These are phyloP conservation scores for Mesochorus sp. DNA, from an alignment of 2,888 invertebrate genomes.

Conservation along the genomic window DNA sequence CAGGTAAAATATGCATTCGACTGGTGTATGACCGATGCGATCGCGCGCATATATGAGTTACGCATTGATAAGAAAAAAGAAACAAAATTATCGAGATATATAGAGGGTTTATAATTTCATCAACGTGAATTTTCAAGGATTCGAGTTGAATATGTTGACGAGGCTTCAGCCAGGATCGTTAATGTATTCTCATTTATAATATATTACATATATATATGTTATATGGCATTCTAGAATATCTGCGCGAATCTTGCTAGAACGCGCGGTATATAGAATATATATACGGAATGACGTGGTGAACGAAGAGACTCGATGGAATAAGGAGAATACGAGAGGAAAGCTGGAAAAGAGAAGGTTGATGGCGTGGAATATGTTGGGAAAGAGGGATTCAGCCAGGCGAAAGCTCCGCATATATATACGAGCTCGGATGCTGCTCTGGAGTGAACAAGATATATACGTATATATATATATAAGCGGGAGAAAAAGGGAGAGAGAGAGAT, in stretches of 20 bases:
- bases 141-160: too few species aligned
- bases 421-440: slow-evolving; percentile 55
- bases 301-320: slow-evolving; percentile 22
- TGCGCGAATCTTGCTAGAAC: slow-evolving; percentile 24
- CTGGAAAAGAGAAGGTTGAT: slow-evolving; percentile 52
- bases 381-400: slow-evolving; percentile 49
- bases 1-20: slow-evolving; percentile 11
- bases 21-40: neutral
- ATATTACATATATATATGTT: neutral
- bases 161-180: too few species aligned
- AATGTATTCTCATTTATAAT: neutral
- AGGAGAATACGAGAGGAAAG: neutral
- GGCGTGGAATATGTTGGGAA: slow-evolving; percentile 54
- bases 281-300: slow-evolving; percentile 28
- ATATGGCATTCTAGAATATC: slow-evolving; percentile 41
- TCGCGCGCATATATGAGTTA: neutral
- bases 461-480: too few species aligned
- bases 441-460: slow-evolving; percentile 26
- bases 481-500: too few species aligned
- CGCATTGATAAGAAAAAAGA: too few species aligned
- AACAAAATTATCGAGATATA: too few species aligned
- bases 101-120: too few species aligned
- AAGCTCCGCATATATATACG: slow-evolving; percentile 38
- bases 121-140: too few species aligned
- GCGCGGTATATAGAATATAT: slow-evolving; percentile 8